These are phyloP conservation scores for Synanthedon vespiformis DNA, from an alignment of 2,888 invertebrate species.

Conservation along the genomic window DNA sequence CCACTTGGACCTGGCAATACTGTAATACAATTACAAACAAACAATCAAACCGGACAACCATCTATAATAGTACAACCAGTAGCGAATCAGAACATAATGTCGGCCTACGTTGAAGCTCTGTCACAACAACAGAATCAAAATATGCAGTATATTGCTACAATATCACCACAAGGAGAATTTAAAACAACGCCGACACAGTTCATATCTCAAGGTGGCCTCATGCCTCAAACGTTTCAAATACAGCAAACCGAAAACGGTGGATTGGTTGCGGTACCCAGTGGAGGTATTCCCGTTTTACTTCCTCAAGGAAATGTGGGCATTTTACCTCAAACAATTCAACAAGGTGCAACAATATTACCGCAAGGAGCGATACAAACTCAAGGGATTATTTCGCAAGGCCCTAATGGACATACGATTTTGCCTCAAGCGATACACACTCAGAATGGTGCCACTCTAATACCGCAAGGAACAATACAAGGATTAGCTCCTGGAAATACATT, in stretches of 20 bases:
- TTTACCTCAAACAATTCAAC: constrained; percentile 61
- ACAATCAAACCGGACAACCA: constrained; percentile 68
- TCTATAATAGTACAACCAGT: constrained; percentile 79
- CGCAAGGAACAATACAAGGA: constrained; percentile 68
- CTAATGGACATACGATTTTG: constrained; percentile 71
- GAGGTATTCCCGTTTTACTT: constrained; percentile 67
- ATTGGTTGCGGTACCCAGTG: constrained; percentile 71
- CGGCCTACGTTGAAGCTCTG: constrained; percentile 75
- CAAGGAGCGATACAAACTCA: constrained; percentile 68
- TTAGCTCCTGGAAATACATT: constrained; percentile 44
- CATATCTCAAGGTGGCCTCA: constrained; percentile 62
- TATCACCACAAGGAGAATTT: constrained; percentile 72
- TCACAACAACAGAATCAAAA: constrained; percentile 79
- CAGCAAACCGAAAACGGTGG: constrained; percentile 73
- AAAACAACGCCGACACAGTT: constrained; percentile 69
- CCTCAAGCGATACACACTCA: constrained; percentile 71
- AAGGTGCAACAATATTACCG: constrained; percentile 69
- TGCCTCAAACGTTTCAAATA: constrained; percentile 72
- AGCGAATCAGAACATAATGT: constrained; percentile 70
- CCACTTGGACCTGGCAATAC: constrained; percentile 58
- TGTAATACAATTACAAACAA: constrained; percentile 70
- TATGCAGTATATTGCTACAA: constrained; percentile 81
- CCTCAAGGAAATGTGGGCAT: constrained; percentile 68
- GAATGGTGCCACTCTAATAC: constrained; percentile 74
- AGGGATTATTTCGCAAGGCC: constrained; percentile 63